Percentiles rank a stretch among this genome's conserved stretches.
These are phyloP conservation scores for Micoletzkya japonica DNA, from an alignment of 2,888 invertebrate genomes.

Conservation along the genomic window DNA sequence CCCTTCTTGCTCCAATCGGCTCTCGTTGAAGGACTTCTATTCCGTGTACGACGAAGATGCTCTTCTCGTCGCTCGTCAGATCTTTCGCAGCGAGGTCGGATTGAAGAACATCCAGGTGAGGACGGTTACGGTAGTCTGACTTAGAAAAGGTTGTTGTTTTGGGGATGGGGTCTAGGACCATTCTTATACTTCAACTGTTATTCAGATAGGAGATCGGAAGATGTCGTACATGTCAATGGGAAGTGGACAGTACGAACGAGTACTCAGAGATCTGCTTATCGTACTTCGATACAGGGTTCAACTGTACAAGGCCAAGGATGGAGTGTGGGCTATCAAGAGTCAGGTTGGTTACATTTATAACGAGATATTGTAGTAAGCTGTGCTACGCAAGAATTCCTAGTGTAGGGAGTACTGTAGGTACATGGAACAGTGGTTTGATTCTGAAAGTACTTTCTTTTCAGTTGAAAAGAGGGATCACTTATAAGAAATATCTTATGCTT, in stretches of 20 bases:
- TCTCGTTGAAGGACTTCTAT: constrained; percentile 18
- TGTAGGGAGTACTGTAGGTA: background rate
- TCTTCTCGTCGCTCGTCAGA: constrained; percentile 46
- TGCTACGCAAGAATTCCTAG: background rate
- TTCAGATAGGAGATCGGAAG: constrained; percentile 2
- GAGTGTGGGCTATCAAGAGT: constrained; percentile 39
- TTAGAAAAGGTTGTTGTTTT: background rate
- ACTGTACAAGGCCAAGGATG: constrained; percentile 39
- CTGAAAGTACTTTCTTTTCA: background rate
- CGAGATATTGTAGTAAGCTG: background rate
- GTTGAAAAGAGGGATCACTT: background rate
- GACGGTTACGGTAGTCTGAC: constrained; percentile 23
- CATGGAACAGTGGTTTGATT: background rate
- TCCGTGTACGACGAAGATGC: constrained; percentile 53
- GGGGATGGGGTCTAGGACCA: background rate
- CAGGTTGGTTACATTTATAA: constrained; percentile 21
- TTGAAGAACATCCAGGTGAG: constrained; percentile 31
- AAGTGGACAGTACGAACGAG: constrained; percentile 23
- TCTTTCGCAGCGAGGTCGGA: constrained; percentile 53
- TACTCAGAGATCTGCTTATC: constrained; percentile 33
- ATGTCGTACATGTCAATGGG: constrained; percentile 20
- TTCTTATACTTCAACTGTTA: background rate
- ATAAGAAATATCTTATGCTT: background rate
- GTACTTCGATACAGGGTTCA: constrained; percentile 42
- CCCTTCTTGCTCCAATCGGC: too few relatives aligned